Conservation (phyloP, 2,113 vertebrate species). For the Hipposideros armiger region DNA sequence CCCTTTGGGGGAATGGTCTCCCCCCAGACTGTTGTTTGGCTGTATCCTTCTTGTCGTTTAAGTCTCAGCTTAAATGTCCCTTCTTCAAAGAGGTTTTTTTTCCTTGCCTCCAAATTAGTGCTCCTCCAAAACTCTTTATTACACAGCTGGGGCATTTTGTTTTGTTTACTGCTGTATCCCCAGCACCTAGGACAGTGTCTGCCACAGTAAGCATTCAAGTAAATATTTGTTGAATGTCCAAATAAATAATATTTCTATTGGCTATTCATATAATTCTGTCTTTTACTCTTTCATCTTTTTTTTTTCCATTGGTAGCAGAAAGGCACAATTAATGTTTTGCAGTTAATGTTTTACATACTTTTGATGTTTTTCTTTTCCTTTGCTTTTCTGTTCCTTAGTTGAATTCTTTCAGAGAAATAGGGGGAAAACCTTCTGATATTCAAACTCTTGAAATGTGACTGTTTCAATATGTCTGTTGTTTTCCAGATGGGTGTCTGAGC, state of each 20-base stretch:
- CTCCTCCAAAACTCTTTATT: not conserved
- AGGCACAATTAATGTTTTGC: conserved; percentile 21
- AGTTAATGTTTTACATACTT: conserved; percentile 10
- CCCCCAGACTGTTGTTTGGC: not conserved
- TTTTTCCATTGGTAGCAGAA: not conserved
- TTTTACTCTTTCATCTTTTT: not conserved
- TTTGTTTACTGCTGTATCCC: not conserved
- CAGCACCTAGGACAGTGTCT: not conserved
- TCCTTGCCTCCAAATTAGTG: not conserved
- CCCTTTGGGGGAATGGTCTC: not conserved
- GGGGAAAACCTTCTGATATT: conserved; percentile 1
- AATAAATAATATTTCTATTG: conserved; percentile 37
- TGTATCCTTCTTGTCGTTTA: not conserved
- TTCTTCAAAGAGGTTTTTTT: not conserved
- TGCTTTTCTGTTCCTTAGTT: not conserved
- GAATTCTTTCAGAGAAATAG: conserved; percentile 42
- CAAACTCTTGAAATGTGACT: conserved; percentile 53
- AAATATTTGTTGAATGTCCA: conserved; percentile 16
- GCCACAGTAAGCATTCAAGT: not conserved
- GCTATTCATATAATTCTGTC: not conserved
- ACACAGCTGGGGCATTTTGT: not conserved
- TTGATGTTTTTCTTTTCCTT: not conserved
- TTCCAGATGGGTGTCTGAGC: conserved; percentile 50
- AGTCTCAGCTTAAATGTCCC: not conserved
- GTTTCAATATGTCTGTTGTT: conserved; percentile 21